Evolutionary conservation across 2,797 vertebrate species (phyloP).

Genomic region (Rhabdophis nuchalis): DNA sequence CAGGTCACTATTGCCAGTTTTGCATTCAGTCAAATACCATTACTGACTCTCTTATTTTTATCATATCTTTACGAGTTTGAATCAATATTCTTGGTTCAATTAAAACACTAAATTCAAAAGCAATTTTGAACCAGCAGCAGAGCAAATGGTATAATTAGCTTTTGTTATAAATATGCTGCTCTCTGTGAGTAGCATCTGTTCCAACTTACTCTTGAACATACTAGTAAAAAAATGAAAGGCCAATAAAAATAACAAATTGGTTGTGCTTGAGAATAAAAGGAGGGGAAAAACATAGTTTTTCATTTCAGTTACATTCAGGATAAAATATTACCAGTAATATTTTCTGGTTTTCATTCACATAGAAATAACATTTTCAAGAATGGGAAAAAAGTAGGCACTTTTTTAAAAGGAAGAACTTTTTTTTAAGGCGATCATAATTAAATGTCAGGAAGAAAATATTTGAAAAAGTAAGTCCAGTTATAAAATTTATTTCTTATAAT

Average conservation of each 20-base stretch:
- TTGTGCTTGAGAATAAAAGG: conserved; percentile 3
- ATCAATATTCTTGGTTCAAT: not conserved
- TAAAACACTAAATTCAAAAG: conserved; percentile 22
- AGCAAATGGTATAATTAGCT: conserved; percentile 6
- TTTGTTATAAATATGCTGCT: not conserved
- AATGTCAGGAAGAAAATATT: not conserved
- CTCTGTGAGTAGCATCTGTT: not conserved
- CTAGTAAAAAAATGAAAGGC: conserved; percentile 4
- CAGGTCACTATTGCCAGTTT: not conserved
- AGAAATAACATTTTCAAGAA: not conserved
- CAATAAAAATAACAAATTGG: conserved; percentile 7
- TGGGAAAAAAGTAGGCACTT: not conserved
- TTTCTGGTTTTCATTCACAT: not conserved
- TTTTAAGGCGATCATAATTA: not conserved
- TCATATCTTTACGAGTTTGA: not conserved
- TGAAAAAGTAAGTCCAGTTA: not conserved
- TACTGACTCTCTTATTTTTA: not conserved
- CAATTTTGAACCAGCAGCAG: not conserved
- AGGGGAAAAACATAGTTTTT: not conserved
- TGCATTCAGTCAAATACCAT: not conserved
- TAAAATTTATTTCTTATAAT: not conserved
- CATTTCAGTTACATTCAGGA: conserved; percentile 2
- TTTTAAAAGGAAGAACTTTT: not conserved
- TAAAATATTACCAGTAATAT: conserved; percentile 6
- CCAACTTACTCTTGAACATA: not conserved